These are phyloP conservation scores for Diaperis boleti DNA, from an alignment of 2,888 invertebrate genomes.

Conservation along the genomic window DNA sequence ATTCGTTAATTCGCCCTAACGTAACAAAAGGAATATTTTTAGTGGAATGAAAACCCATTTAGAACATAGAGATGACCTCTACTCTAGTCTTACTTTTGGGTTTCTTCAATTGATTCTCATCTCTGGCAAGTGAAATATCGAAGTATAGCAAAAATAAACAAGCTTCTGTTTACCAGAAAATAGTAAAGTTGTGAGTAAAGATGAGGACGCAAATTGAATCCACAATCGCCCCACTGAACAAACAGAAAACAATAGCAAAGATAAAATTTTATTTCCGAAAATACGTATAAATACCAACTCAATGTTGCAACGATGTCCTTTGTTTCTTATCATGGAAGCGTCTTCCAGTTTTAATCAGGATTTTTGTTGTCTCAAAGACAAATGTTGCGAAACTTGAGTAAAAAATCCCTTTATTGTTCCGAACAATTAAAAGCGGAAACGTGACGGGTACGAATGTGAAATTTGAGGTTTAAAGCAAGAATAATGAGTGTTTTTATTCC, in stretches of 20 bases:
- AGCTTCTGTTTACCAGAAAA: too few relatives aligned
- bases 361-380: slow-evolving; percentile 1
- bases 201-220: slow-evolving; percentile 5
- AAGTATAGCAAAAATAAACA: too few relatives aligned
- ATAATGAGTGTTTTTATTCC: slow-evolving; percentile 49
- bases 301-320: not conserved
- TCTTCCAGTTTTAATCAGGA: not conserved
- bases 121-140: too few relatives aligned
- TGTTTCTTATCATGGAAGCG: not conserved
- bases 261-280: slow-evolving; percentile 7
- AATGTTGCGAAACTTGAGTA: slow-evolving; percentile 6
- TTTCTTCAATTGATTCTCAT: too few relatives aligned
- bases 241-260: slow-evolving; percentile 16
- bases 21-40: too few relatives aligned
- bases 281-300: slow-evolving; percentile 1
- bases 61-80: too few relatives aligned
- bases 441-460: slow-evolving; percentile 37
- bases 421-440: slow-evolving; percentile 34
- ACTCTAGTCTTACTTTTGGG: too few relatives aligned
- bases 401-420: not conserved
- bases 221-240: slow-evolving; percentile 13
- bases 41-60: too few relatives aligned
- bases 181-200: not conserved
- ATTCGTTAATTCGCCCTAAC: too few relatives aligned
- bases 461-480: slow-evolving; percentile 47